Percentiles rank a stretch among this genome's conserved stretches.
Evolutionary conservation across 2,113 vertebrate species (phyloP).

Genomic region (Sclerurus mexicanus): DNA sequence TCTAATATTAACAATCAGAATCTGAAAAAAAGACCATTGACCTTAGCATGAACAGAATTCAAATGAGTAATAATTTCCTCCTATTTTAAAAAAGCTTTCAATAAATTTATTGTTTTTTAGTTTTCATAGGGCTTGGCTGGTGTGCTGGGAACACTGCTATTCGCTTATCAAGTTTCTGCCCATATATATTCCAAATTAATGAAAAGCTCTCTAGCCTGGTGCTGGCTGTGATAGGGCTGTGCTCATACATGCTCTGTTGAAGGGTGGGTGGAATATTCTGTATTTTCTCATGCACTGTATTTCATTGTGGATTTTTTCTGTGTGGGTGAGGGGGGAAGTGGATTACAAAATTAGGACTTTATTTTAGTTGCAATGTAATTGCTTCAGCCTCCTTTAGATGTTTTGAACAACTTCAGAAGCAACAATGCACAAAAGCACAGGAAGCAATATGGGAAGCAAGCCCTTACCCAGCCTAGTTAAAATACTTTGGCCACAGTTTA

Average conservation of each 20-base stretch:
- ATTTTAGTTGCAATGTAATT: slow-evolving; percentile 56
- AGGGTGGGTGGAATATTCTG: slow-evolving; percentile 56
- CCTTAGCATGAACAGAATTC: slow-evolving; percentile 68
- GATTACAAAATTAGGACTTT: slow-evolving; percentile 65
- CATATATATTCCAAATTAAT: slow-evolving; percentile 41
- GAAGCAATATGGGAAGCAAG: slow-evolving; percentile 64
- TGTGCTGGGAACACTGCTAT: slow-evolving; percentile 61
- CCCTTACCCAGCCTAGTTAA: slow-evolving; percentile 17
- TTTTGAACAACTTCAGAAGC: slow-evolving; percentile 53
- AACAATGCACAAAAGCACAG: slow-evolving; percentile 70
- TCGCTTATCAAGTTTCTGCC: slow-evolving; percentile 59
- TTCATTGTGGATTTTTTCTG: slow-evolving; percentile 62
- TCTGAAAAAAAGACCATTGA: slow-evolving; percentile 60
- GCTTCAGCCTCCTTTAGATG: slow-evolving; percentile 64
- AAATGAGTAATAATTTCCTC: slow-evolving; percentile 76
- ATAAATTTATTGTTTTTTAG: slow-evolving; percentile 69
- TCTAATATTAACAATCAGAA: slow-evolving; percentile 76
- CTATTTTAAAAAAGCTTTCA: slow-evolving; percentile 71
- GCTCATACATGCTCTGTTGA: slow-evolving; percentile 38
- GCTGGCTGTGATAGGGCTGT: slow-evolving; percentile 34
- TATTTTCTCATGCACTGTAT: slow-evolving; percentile 65
- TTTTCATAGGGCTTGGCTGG: slow-evolving; percentile 59
- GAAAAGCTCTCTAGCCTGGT: slow-evolving; percentile 17
- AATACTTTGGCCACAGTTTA: slow-evolving; percentile 31
- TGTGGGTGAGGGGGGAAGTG: slow-evolving; percentile 59